phyloP scores from a whole-genome alignment of 2,797 vertebrate species.

The Lepus oiostolus region DNA sequence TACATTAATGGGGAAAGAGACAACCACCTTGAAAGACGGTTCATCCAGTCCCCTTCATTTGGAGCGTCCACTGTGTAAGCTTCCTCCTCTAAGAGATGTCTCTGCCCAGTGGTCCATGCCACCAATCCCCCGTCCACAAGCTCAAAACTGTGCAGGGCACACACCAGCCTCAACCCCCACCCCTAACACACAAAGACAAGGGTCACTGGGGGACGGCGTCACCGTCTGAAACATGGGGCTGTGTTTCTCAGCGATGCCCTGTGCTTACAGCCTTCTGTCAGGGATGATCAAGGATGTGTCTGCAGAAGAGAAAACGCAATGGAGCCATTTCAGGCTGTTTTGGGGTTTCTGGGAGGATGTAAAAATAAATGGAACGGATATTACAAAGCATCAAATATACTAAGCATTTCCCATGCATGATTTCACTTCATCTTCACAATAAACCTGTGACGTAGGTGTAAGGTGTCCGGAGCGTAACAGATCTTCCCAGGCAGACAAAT shows the following conservation, averaged over 20 bases:
- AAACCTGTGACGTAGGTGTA: no score
- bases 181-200: not conserved
- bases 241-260: not conserved
- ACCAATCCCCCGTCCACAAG: not conserved
- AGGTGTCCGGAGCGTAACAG: no score
- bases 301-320: not conserved
- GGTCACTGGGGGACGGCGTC: not conserved
- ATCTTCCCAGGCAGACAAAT: no score
- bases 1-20: not conserved
- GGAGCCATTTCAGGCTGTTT: not conserved
- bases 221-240: not conserved
- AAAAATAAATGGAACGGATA: not conserved
- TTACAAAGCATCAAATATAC: not conserved
- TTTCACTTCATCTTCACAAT: not conserved
- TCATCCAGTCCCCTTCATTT: not conserved
- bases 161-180: not conserved
- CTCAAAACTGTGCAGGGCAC: not conserved
- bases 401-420: not conserved
- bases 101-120: not conserved
- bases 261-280: not conserved
- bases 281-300: not conserved
- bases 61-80: no score
- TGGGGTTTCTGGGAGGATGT: not conserved
- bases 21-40: not conserved
- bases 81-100: not conserved